Conservation (phyloP, 1,140 invertebrate species). For the Oreohelix idahoensis region DNA sequence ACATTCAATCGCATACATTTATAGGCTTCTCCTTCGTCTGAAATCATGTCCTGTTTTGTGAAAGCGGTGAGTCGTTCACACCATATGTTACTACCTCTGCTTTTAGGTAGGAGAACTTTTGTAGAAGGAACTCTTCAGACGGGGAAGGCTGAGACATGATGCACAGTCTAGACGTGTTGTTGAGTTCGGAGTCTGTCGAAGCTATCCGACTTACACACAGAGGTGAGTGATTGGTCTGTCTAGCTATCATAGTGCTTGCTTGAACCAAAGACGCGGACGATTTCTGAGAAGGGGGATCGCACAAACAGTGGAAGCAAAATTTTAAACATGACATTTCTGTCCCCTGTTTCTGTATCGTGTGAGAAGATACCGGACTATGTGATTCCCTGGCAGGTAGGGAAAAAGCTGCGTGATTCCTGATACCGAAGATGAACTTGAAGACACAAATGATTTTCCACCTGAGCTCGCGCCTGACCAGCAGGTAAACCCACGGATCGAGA, state of each 20-base stretch:
- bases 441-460: constrained; percentile 54
- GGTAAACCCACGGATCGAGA: constrained; percentile 74
- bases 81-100: not conserved
- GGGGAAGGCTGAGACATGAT: constrained; percentile 15
- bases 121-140: constrained; percentile 23
- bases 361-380: not conserved
- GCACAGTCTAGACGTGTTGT: not conserved
- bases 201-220: not conserved
- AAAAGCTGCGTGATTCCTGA: constrained; percentile 10
- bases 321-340: constrained; percentile 48
- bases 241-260: not conserved
- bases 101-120: not conserved
- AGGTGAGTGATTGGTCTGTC: constrained; percentile 30
- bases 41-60: not conserved
- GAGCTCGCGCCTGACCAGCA: constrained; percentile 64
- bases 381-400: not conserved
- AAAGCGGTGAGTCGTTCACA: not conserved
- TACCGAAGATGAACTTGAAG: constrained; percentile 52
- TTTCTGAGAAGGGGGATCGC: constrained; percentile 50
- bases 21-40: too few relatives aligned
- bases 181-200: not conserved
- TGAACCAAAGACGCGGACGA: not conserved
- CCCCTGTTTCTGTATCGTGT: not conserved
- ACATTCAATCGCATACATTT: too few relatives aligned
- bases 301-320: constrained; percentile 64